These are phyloP conservation scores for Limnephilus auricula DNA, from an alignment of 2,888 invertebrate genomes.

Conservation along the genomic window DNA sequence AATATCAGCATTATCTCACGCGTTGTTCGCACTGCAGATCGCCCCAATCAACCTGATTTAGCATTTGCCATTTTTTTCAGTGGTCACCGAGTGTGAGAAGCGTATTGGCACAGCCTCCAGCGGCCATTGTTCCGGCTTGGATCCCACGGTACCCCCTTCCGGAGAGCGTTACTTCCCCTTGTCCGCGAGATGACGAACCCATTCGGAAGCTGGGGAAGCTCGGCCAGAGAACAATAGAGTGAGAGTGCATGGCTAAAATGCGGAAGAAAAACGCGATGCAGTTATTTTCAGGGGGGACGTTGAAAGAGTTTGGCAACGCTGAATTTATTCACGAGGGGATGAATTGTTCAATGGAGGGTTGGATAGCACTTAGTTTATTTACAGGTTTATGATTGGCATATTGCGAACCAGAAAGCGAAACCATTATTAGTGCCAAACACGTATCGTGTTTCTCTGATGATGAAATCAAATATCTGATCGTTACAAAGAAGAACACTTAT, in stretches of 20 bases:
- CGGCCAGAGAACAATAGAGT: constrained; percentile 47
- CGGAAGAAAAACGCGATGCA: constrained; percentile 59
- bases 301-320: constrained; percentile 50
- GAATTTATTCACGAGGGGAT: constrained; percentile 49
- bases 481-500: neutral
- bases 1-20: constrained; percentile 22
- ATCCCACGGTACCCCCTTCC: constrained; percentile 61
- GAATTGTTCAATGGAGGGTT: constrained; percentile 11
- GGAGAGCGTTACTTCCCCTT: constrained; percentile 35
- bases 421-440: constrained; percentile 39
- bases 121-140: constrained; percentile 60
- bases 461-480: neutral
- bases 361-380: constrained; percentile 34
- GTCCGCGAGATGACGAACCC: constrained; percentile 35
- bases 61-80: constrained; percentile 13
- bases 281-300: constrained; percentile 50
- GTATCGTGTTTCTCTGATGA: constrained; percentile 20
- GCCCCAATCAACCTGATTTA: constrained; percentile 36
- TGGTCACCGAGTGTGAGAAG: constrained; percentile 58
- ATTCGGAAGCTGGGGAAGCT: constrained; percentile 62
- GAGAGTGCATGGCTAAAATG: constrained; percentile 58
- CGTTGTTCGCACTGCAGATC: constrained; percentile 3
- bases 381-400: constrained; percentile 56
- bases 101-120: constrained; percentile 36
- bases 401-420: constrained; percentile 49